phyloP scores from a whole-genome alignment of 2,797 vertebrate species.

The Tarsius wallacei region DNA sequence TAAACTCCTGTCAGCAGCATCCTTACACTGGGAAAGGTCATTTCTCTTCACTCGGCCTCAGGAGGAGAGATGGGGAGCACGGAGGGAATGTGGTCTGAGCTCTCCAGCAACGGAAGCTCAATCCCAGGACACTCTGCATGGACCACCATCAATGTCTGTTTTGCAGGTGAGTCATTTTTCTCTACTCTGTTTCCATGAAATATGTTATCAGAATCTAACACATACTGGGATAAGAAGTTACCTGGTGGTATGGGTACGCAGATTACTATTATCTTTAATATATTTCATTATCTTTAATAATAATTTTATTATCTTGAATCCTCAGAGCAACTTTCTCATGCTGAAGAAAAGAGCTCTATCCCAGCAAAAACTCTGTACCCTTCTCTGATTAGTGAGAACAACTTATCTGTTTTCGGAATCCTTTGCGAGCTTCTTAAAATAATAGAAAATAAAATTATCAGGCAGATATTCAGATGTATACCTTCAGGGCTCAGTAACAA shows the following conservation, averaged over 20 bases:
- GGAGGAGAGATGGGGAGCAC: not conserved
- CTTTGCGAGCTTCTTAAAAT: not conserved
- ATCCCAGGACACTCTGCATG: not conserved
- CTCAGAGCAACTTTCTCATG: not conserved
- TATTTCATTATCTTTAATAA: too few relatives aligned
- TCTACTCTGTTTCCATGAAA: not conserved
- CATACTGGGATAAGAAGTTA: not conserved
- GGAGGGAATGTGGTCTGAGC: not conserved
- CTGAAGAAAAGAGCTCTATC: not conserved
- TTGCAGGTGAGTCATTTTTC: not conserved
- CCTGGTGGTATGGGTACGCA: not conserved
- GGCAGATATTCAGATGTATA: not conserved
- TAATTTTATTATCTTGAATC: not conserved
- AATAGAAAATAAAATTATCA: conserved; percentile 36
- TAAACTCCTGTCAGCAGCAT: not conserved
- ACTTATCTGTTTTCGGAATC: conserved; percentile 22
- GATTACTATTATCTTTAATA: not conserved
- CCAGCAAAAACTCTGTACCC: not conserved
- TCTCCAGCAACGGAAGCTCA: not conserved
- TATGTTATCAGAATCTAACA: not conserved
- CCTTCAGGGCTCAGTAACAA: not conserved
- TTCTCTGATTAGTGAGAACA: not conserved
- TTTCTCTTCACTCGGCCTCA: not conserved
- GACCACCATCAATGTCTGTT: not conserved
- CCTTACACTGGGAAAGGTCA: not conserved